Evolutionary conservation across 2,113 vertebrate genomes (phyloP), one percentile per base, ranked within the genome.

Genomic region (Mirounga angustirostris): DNA sequence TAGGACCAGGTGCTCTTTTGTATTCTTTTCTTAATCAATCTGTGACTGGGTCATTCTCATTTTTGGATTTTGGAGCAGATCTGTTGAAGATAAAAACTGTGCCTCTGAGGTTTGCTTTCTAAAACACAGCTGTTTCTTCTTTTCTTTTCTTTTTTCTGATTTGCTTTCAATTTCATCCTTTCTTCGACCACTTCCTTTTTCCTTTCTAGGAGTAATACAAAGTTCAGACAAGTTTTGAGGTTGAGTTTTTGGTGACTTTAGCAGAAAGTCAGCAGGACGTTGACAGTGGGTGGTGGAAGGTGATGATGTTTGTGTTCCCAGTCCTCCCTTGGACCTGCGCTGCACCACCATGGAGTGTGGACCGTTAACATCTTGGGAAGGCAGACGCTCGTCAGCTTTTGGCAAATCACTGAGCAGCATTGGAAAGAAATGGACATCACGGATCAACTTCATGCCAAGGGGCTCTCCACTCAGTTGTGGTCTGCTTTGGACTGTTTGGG

Each of bases 81-180:
- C 89, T 97, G 30, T 76, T 91, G 67, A 73, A 96, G 81, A 91
- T 93, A 91, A 98, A 92, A 96, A 88, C 28, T 54, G 19, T 89
- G 50, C 83, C 69, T 95, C 36, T 67, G 87, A 94, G 87, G 81
- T 95, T 96, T 93, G 69, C 69, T 95, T 97, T 97, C 21, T 69
- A 79, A 97, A 97, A 46, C 65, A 96, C 96, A 97, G 76, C 79
- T 97, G 89, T 93, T 93, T 92, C 65, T 36, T 50, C 78, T 67
- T 36, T 78, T 18, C 13, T 26, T 76, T 46, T 12, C 33, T 73
- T 16, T 4, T 73, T 93, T 86, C 82, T 96, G 67, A 96, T 91
- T 95, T 79, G 85, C 24, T 69, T 98, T 96, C 84, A 97, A 96
- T 96, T 96, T 63, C 36, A 81, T 89, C 56, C 56, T 82, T 96